Conservation (phyloP, 2,797 vertebrate species). For the Epinephelus malabaricus region DNA sequence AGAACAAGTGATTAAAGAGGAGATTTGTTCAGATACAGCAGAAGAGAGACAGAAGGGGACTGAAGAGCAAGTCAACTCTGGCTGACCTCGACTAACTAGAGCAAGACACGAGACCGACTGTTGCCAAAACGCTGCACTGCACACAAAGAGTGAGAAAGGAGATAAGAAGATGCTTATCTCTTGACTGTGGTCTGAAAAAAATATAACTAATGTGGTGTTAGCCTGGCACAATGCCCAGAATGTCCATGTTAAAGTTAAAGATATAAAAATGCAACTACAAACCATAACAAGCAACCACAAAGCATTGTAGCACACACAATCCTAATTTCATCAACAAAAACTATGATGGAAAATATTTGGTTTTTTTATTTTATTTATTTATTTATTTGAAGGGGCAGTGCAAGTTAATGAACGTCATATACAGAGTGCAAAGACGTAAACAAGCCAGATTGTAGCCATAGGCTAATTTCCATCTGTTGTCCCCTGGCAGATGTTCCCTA, state of each 20-base stretch:
- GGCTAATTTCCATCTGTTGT: no score
- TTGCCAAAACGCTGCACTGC: neutral
- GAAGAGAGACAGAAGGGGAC: neutral
- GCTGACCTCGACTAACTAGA: slow-evolving; percentile 35
- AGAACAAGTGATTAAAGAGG: neutral
- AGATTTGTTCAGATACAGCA: slow-evolving; percentile 7
- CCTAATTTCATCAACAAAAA: neutral
- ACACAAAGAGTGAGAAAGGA: neutral
- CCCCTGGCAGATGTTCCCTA: no score
- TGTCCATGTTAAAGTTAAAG: neutral
- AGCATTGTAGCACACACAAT: neutral
- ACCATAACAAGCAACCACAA: neutral
- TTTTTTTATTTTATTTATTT: no score
- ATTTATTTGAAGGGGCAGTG: no score
- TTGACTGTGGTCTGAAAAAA: slow-evolving; percentile 9
- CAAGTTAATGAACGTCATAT: no score
- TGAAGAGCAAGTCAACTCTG: slow-evolving; percentile 41
- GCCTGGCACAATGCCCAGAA: neutral
- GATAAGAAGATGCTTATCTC: neutral
- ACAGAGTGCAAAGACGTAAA: no score
- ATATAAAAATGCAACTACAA: neutral
- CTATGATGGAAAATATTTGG: neutral
- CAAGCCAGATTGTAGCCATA: no score
- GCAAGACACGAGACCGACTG: slow-evolving; percentile 30
- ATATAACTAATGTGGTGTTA: neutral